Conservation (phyloP, 2,888 invertebrate species). For the Volucella bombylans region DNA sequence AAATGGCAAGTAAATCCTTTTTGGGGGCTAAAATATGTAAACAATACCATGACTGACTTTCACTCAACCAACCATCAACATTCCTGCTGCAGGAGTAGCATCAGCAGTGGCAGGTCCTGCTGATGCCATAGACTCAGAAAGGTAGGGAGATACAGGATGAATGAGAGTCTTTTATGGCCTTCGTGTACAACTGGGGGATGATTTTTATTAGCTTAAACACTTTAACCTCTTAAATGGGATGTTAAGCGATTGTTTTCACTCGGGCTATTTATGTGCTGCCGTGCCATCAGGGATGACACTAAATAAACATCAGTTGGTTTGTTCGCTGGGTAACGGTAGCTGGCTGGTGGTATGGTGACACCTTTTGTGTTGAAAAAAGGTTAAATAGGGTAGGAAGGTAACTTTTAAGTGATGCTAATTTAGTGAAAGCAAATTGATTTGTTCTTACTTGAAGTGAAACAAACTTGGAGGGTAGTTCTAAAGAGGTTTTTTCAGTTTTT, state of each 20-base stretch:
- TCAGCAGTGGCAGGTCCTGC: conserved; percentile 41
- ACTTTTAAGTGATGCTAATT: conserved; percentile 47
- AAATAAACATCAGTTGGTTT: conserved; percentile 72
- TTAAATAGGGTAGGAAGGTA: conserved; percentile 8
- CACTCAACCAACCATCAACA: conserved; percentile 68
- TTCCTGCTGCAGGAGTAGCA: conserved; percentile 41
- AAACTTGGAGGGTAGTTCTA: background rate
- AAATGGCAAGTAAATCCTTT: conserved; percentile 65
- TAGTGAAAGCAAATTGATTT: conserved; percentile 48
- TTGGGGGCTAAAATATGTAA: conserved; percentile 72
- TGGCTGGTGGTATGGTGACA: conserved; percentile 52
- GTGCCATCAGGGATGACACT: conserved; percentile 73
- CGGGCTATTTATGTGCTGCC: conserved; percentile 72
- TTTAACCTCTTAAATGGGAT: conserved; percentile 77
- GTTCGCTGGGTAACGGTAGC: conserved; percentile 20
- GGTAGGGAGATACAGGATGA: conserved; percentile 43
- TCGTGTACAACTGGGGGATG: conserved; percentile 66
- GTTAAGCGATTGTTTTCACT: conserved; percentile 74
- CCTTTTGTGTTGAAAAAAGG: conserved; percentile 46
- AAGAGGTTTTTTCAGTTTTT: background rate
- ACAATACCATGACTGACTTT: conserved; percentile 68
- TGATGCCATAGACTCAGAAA: conserved; percentile 28
- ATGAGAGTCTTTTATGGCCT: conserved; percentile 65
- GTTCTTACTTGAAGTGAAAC: conserved; percentile 1
- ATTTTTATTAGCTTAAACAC: conserved; percentile 79